Percentiles rank a stretch among this genome's conserved stretches.
Conservation (phyloP, 2,113 vertebrate species). For the Paraplagusia blochii region DNA sequence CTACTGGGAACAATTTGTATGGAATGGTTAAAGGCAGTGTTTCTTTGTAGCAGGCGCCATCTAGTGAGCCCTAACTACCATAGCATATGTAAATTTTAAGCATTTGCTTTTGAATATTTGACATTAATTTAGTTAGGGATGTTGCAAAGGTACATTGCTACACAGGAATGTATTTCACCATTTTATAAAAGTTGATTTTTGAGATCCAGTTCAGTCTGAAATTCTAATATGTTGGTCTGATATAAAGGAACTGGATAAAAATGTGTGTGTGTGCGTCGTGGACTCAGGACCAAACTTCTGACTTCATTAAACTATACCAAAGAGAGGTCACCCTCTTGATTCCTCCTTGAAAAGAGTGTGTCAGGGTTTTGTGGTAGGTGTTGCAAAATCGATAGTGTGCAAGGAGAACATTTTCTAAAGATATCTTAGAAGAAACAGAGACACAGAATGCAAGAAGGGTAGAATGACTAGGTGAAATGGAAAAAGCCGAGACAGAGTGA, state of each 20-base stretch:
- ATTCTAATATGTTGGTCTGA: too few relatives aligned
- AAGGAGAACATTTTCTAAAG: constrained; percentile 52
- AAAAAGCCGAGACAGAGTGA: not conserved
- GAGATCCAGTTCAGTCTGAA: too few relatives aligned
- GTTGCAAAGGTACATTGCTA: not conserved
- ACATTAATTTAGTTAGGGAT: not conserved
- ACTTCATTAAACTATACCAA: constrained; percentile 31
- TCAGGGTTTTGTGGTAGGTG: constrained; percentile 21
- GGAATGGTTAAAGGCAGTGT: not conserved
- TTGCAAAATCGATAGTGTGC: constrained; percentile 57
- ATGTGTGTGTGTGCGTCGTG: too few relatives aligned
- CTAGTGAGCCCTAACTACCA: constrained; percentile 44
- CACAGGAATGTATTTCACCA: too few relatives aligned
- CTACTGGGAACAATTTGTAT: not conserved
- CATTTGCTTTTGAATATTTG: not conserved
- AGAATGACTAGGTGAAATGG: not conserved
- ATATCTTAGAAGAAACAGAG: constrained; percentile 30
- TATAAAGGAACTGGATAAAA: too few relatives aligned
- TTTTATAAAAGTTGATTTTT: too few relatives aligned
- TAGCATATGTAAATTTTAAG: constrained; percentile 1
- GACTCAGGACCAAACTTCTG: constrained; percentile 1
- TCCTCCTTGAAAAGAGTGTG: constrained; percentile 24
- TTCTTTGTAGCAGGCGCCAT: constrained; percentile 54
- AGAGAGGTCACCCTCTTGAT: constrained; percentile 19
- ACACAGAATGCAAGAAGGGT: not conserved